Percentiles rank a stretch among this genome's conserved stretches.
Conservation (phyloP, 2,113 vertebrate genomes). For the Hyaena hyaena region DNA sequence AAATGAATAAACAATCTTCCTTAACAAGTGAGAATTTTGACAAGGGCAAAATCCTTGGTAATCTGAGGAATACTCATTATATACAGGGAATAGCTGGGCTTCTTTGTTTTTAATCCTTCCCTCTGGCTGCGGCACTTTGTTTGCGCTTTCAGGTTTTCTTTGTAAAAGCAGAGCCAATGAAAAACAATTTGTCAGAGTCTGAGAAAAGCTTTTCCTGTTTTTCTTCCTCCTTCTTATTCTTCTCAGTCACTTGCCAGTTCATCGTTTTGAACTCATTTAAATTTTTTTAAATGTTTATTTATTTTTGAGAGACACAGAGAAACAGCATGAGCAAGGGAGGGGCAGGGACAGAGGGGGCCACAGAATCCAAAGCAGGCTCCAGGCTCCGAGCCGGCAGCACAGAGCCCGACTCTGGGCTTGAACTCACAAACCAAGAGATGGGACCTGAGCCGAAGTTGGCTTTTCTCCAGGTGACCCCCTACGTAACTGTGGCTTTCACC, state of each 20-base stretch:
- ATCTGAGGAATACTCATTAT: not conserved
- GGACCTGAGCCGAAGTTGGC: too few species aligned
- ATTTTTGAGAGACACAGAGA: too few species aligned
- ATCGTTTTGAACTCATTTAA: not conserved
- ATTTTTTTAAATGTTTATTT: too few species aligned
- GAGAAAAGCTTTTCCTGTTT: not conserved
- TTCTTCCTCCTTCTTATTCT: not conserved
- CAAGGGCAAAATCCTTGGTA: not conserved
- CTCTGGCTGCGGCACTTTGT: not conserved
- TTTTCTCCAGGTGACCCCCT: not conserved
- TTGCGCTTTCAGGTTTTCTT: not conserved
- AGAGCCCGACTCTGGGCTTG: too few species aligned
- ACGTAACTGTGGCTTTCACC: not conserved
- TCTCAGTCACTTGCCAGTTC: not conserved
- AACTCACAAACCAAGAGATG: too few species aligned
- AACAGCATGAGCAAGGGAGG: too few species aligned
- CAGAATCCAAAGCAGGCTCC: too few species aligned
- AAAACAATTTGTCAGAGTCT: not conserved
- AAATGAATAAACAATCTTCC: not conserved
- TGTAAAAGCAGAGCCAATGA: not conserved
- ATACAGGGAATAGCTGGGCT: not conserved
- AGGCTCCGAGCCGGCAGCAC: too few species aligned
- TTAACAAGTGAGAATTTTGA: constrained; percentile 8
- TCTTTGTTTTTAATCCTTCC: not conserved
- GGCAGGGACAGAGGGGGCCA: too few species aligned